Evolutionary conservation across 1,140 invertebrate species (phyloP), one percentile per base, ranked within the genome.

Genomic region (Eumeta japonica): DNA sequence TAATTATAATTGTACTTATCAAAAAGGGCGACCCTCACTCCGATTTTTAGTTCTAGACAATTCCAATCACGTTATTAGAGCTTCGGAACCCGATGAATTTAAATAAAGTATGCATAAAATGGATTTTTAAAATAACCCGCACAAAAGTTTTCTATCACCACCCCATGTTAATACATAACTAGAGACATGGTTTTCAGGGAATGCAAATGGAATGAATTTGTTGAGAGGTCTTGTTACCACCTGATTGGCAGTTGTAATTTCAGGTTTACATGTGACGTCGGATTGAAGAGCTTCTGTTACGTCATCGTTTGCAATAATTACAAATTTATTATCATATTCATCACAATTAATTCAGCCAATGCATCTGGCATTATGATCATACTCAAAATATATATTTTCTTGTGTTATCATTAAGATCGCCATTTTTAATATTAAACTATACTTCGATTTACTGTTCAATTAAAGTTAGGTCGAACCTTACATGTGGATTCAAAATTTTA

Each of bases 201-300:
- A 62, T 67, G 66, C 58, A 67, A 66, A 59, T 68, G 66, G 61
- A 71, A 71, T 68, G 64, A 65, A 64, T 58, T 59, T 62, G 57
- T 56, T 64, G 57, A 58, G 55, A 48, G 53, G 46, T 53, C 46
- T 57, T 39, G 46, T 48, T 58, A 55, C 51, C 43, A 52, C 57
- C 61, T 43, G 20, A 7, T 58, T 61, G 49, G 55, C 49, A 53
- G 48, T 53, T 58, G 50, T 53, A 50, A 55, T 71, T 68, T 39
- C 66, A 68, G 66, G 62, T 58, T 55, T 59, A 46, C 46, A 41
- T 52, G 61, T 67, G 57, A 62, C 55, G 55, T 60, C 56, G 50
- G 55, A 61, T 61, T 64, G 54, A 59, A 48, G 61, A 62, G 58
- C 61, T 71, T 71, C 60, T 60, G 46, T 61, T 50, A 65, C 52